Evolutionary conservation across 2,888 invertebrate species (phyloP).

Genomic region (Dione vanillae): DNA sequence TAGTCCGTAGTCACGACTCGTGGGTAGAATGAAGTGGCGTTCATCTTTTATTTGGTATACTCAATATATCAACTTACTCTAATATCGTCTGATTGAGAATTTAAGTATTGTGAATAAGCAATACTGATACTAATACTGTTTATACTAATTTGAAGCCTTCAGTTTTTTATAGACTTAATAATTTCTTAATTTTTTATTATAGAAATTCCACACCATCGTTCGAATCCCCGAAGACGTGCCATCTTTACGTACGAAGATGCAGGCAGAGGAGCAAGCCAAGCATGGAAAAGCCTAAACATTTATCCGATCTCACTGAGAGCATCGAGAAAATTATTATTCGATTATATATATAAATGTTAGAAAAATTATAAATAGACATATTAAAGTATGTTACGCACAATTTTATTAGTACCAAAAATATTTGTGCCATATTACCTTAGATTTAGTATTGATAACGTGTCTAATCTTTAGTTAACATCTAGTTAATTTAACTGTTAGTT

Average conservation of each 20-base stretch:
- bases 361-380: constrained; percentile 39
- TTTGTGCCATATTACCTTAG: constrained; percentile 48
- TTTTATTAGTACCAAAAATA: constrained; percentile 41
- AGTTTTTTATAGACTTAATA: neutral
- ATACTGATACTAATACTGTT: too few species aligned
- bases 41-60: too few species aligned
- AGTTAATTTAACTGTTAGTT: constrained; percentile 38
- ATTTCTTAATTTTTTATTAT: constrained; percentile 55
- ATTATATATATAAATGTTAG: constrained; percentile 17
- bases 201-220: constrained; percentile 94
- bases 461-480: constrained; percentile 36
- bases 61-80: too few species aligned
- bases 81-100: too few species aligned
- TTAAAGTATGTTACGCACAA: constrained; percentile 60
- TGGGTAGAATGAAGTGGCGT: too few species aligned
- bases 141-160: neutral
- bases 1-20: too few species aligned
- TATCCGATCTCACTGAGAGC: constrained; percentile 37
- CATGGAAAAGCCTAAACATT: constrained; percentile 61
- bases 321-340: constrained; percentile 36
- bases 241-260: constrained; percentile 91
- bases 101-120: too few species aligned
- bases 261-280: constrained; percentile 80
- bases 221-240: constrained; percentile 94
- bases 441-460: constrained; percentile 13